Conservation (phyloP, 2,797 vertebrate species). For the Mycteria americana region DNA sequence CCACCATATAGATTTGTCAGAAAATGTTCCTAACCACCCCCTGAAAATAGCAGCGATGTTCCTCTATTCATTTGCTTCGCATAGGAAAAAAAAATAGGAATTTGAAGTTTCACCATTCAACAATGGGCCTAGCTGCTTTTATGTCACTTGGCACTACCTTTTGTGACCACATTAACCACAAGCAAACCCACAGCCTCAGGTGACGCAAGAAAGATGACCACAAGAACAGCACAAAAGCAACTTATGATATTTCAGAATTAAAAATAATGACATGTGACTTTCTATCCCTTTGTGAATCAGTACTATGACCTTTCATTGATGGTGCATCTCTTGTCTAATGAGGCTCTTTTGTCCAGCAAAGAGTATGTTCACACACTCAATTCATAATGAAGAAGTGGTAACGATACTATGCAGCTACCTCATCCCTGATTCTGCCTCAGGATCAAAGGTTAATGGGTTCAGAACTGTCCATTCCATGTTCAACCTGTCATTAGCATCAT, state of each 20-base stretch:
- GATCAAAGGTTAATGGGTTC: constrained; percentile 19
- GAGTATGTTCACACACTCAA: neutral
- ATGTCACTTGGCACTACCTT: neutral
- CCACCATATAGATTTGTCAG: accelerated
- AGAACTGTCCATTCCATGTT: neutral
- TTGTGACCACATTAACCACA: neutral
- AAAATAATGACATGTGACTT: neutral
- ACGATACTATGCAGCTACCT: neutral
- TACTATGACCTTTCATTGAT: neutral
- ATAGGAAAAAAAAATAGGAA: neutral
- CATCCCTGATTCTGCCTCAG: neutral
- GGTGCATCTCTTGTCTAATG: neutral
- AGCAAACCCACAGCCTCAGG: neutral
- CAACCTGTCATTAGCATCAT: neutral
- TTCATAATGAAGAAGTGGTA: constrained; percentile 24
- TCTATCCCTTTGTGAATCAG: neutral
- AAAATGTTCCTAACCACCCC: neutral
- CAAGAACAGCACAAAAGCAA: neutral
- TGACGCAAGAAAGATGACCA: neutral
- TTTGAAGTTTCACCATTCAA: neutral
- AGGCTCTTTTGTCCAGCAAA: neutral
- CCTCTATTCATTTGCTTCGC: neutral
- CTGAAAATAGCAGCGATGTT: neutral
- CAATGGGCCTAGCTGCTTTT: neutral
- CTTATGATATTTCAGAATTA: neutral